Evolutionary conservation across 2,797 vertebrate species (phyloP).

Genomic region (Sciurus carolinensis): DNA sequence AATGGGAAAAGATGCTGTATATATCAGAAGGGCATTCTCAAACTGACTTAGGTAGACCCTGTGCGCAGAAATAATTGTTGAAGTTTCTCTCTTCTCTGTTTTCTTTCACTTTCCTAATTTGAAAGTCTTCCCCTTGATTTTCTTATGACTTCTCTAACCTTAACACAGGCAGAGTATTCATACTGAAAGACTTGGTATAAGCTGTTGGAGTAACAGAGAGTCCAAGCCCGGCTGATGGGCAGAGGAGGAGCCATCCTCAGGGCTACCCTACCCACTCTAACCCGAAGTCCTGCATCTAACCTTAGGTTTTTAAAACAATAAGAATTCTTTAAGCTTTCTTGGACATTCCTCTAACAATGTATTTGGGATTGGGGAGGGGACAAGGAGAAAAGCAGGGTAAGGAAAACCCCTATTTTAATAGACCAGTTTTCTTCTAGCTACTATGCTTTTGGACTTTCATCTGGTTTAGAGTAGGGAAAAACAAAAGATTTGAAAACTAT

Average conservation of each 20-base stretch:
- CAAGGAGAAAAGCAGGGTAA: not conserved
- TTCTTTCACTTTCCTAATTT: not conserved
- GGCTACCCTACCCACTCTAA: not conserved
- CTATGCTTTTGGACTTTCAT: conserved; percentile 35
- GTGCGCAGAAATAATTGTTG: not conserved
- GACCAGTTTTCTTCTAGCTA: not conserved
- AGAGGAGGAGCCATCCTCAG: accelerated
- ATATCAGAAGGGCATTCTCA: not conserved
- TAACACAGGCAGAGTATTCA: not conserved
- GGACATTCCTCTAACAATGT: not conserved
- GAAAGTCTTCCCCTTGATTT: not conserved
- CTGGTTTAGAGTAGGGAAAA: not conserved
- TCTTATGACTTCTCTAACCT: not conserved
- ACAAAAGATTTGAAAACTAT: not conserved
- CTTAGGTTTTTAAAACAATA: not conserved
- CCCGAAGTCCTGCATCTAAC: not conserved
- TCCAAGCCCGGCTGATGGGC: too few species aligned
- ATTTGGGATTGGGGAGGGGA: not conserved
- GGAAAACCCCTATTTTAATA: not conserved
- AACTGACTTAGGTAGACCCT: not conserved
- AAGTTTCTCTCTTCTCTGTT: not conserved
- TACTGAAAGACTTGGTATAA: not conserved
- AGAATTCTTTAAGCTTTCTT: not conserved
- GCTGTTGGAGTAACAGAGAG: not conserved
- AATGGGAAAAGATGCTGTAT: not conserved